A percentile compares a stretch with the other conserved stretches of the same genome.
Conservation (phyloP, 2,888 invertebrate genomes). For the Parasteatoda lunata region DNA sequence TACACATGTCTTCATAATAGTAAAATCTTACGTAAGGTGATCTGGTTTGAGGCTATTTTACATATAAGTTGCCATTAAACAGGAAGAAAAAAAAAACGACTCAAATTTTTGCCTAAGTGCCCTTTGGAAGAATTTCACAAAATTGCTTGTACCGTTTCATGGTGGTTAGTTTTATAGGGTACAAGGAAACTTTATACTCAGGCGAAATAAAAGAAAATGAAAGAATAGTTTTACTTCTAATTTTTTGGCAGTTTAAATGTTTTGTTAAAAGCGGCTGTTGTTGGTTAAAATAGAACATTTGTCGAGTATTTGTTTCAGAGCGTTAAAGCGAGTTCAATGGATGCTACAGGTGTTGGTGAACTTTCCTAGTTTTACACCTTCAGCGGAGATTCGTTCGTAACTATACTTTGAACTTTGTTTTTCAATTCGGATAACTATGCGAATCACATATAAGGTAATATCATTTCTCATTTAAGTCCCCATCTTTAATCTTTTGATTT, state of each 20-base stretch:
- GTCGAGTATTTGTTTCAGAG: neutral
- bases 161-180: slow-evolving; percentile 58
- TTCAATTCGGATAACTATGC: neutral
- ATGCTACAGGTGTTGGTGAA: neutral
- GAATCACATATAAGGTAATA: neutral
- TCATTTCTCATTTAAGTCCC: neutral
- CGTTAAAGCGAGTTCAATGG: neutral
- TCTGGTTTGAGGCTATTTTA: neutral
- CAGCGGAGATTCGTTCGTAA: neutral
- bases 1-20: neutral
- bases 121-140: neutral
- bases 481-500: too few species aligned
- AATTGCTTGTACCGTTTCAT: slow-evolving; percentile 9
- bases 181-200: slow-evolving; percentile 17
- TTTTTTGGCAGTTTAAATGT: neutral
- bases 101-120: neutral
- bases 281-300: neutral
- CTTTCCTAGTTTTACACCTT: neutral
- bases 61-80: neutral
- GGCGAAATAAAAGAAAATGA: too few species aligned
- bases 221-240: too few species aligned
- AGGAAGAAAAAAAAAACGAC: neutral
- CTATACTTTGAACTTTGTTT: neutral
- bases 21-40: neutral
- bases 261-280: neutral